These are phyloP conservation scores for Epizoanthus ramosus DNA, from an alignment of 92 coral and sea anemone genomes.

Conservation along the genomic window DNA sequence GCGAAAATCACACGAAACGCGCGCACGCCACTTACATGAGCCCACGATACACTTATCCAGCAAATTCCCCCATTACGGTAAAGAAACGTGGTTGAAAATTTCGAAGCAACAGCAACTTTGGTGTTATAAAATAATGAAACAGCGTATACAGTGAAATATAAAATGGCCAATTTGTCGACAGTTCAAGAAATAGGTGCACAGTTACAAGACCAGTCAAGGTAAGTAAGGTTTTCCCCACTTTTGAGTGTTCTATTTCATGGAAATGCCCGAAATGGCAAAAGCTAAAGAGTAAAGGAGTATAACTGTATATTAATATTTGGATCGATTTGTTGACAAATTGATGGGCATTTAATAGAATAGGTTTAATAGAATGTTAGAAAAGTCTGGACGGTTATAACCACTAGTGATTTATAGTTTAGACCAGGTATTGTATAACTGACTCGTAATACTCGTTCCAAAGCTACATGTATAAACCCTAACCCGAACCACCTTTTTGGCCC, in stretches of 20 bases:
- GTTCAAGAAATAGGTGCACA: slow-evolving; percentile 70
- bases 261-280: not conserved
- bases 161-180: slow-evolving; percentile 57
- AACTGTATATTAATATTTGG: too few relatives aligned
- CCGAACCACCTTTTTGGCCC: too few relatives aligned
- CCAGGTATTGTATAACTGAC: too few relatives aligned
- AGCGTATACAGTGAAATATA: not conserved
- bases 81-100: not conserved
- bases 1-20: not conserved
- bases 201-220: slow-evolving; percentile 78
- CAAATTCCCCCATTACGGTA: not conserved
- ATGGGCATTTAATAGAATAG: too few relatives aligned
- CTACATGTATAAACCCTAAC: too few relatives aligned
- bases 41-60: slow-evolving; percentile 34
- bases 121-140: not conserved
- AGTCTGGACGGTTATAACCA: too few relatives aligned
- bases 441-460: too few relatives aligned
- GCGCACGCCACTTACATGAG: slow-evolving; percentile 28
- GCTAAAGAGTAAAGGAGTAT: too few relatives aligned
- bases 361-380: too few relatives aligned
- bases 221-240: slow-evolving; percentile 7
- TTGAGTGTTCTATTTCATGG: not conserved
- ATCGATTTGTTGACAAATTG: too few relatives aligned
- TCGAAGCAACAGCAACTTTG: not conserved
- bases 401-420: too few relatives aligned